These are phyloP conservation scores for Netelia virgata DNA, from an alignment of 2,888 invertebrate species.

Conservation along the genomic window DNA sequence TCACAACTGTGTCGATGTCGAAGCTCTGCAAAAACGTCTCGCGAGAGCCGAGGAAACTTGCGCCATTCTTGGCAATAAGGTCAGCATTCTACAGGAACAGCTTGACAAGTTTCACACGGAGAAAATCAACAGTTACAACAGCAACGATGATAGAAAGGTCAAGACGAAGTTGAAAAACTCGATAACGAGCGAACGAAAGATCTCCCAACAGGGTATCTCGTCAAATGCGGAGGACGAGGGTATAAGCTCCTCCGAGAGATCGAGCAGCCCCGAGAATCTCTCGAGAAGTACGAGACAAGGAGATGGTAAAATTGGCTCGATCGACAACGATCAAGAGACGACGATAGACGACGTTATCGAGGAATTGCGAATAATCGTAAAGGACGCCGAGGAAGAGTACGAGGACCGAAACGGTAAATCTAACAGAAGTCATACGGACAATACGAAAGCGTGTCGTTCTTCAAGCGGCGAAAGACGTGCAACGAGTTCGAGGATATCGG, in stretches of 20 bases:
- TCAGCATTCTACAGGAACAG: conserved; percentile 79
- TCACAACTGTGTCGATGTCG: conserved; percentile 92
- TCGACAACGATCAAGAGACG: conserved; percentile 91
- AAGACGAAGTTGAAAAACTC: conserved; percentile 87
- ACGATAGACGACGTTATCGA: conserved; percentile 96
- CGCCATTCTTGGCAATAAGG: conserved; percentile 80
- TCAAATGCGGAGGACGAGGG: conserved; percentile 95
- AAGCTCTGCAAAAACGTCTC: conserved; percentile 90
- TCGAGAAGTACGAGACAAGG: conserved; percentile 38
- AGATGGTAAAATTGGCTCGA: conserved; percentile 75
- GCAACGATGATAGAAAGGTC: conserved; percentile 68
- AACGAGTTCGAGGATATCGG: conserved; percentile 33
- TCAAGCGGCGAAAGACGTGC: not conserved
- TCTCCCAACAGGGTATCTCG: conserved; percentile 81
- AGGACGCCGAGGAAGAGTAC: conserved; percentile 90
- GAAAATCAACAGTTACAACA: conserved; percentile 76
- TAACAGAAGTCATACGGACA: conserved; percentile 11
- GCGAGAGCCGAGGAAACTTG: conserved; percentile 88
- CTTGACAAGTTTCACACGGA: conserved; percentile 79
- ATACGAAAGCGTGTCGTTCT: not conserved
- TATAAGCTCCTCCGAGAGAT: conserved; percentile 93
- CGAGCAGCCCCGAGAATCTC: conserved; percentile 90
- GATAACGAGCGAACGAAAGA: conserved; percentile 26
- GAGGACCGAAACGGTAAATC: conserved; percentile 84
- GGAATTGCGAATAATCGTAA: conserved; percentile 93